Evolutionary conservation across 2,113 vertebrate species (phyloP).

Genomic region (Pavo muticus): DNA sequence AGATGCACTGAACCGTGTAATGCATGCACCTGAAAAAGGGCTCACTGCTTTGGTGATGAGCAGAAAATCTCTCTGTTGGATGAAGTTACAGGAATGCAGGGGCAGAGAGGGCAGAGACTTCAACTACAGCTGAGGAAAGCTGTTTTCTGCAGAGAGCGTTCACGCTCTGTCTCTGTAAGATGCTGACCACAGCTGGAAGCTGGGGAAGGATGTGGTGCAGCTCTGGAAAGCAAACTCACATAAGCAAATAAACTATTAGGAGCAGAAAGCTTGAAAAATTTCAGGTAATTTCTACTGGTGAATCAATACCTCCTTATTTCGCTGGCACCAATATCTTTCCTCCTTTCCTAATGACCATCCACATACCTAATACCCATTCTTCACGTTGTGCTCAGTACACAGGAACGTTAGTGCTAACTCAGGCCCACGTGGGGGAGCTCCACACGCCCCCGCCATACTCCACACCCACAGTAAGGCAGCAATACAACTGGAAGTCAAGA

Average conservation of each 20-base stretch:
- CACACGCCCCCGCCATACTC: not conserved
- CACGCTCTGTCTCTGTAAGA: not conserved
- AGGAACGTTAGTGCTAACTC: not conserved
- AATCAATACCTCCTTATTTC: not conserved
- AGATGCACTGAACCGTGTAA: not conserved
- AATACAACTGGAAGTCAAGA: not conserved
- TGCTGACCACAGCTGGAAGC: not conserved
- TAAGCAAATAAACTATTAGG: not conserved
- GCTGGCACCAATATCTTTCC: not conserved
- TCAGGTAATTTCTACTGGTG: not conserved
- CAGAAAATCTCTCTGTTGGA: not conserved
- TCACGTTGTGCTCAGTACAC: not conserved
- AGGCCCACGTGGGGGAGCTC: rapidly evolving
- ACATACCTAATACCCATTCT: not conserved
- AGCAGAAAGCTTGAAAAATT: not conserved
- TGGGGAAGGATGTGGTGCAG: not conserved
- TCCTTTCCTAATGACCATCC: not conserved
- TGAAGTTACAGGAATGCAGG: not conserved
- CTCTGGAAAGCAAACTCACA: not conserved
- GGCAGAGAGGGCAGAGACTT: not conserved
- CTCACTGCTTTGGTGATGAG: not conserved
- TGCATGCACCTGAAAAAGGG: not conserved
- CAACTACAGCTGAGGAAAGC: not conserved
- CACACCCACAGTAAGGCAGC: not conserved
- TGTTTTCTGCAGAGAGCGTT: not conserved